Conservation (phyloP, 2,888 invertebrate species). For the Agriopis marginaria region DNA sequence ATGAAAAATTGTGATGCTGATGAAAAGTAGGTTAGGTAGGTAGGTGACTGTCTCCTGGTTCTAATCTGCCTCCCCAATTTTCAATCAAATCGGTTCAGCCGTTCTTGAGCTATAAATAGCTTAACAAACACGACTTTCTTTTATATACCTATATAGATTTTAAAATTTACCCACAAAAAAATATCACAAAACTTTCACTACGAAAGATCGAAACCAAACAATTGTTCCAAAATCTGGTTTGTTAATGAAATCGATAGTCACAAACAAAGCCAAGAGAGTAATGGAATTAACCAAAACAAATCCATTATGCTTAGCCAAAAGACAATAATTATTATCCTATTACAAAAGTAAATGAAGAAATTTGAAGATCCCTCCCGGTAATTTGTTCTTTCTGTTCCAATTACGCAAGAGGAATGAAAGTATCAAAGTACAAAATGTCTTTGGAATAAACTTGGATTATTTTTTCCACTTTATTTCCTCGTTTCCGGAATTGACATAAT, state of each 20-base stretch:
- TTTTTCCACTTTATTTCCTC: conserved; percentile 56
- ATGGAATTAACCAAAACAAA: conserved; percentile 48
- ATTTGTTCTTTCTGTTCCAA: conserved; percentile 67
- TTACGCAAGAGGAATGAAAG: conserved; percentile 59
- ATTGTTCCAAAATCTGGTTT: conserved; percentile 19
- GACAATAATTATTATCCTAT: conserved; percentile 69
- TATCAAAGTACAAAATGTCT: conserved; percentile 62
- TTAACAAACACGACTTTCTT: too few species aligned
- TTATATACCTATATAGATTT: too few species aligned
- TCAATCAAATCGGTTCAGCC: too few species aligned
- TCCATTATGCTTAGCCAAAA: conserved; percentile 58
- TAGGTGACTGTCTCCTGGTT: too few species aligned
- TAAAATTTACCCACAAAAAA: too few species aligned
- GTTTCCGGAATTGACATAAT: conserved; percentile 56
- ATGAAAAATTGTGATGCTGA: too few species aligned
- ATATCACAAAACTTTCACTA: background rate
- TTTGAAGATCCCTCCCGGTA: conserved; percentile 61
- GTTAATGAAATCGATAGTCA: conserved; percentile 32
- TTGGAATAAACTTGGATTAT: conserved; percentile 55
- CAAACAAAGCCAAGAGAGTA: conserved; percentile 43
- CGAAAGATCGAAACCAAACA: conserved; percentile 9
- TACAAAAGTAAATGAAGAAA: conserved; percentile 69
- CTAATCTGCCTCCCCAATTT: too few species aligned
- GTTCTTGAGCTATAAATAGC: too few species aligned
- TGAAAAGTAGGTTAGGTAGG: too few species aligned